Evolutionary conservation across 2,797 vertebrate species (phyloP).

Genomic region (Micrastur ruficollis): DNA sequence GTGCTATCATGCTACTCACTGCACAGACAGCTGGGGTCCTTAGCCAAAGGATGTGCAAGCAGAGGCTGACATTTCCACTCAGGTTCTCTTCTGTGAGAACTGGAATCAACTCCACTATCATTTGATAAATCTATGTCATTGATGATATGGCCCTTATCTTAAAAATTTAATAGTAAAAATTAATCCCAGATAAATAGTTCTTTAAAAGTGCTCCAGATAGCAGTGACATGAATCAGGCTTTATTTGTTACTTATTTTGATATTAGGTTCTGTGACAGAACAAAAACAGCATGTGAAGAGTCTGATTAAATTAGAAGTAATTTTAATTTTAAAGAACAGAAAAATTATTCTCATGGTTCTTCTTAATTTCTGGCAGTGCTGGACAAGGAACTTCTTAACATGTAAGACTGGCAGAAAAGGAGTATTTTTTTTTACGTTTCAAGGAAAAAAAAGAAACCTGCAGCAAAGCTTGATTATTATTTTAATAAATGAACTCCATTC

Average conservation of each 20-base stretch:
- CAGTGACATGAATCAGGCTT: background rate
- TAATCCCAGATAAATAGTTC: background rate
- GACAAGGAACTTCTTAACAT: background rate
- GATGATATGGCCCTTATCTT: background rate
- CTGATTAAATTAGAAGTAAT: constrained; percentile 1
- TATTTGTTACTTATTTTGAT: background rate
- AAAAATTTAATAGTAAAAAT: constrained; percentile 30
- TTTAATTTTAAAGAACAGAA: background rate
- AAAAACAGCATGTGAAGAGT: background rate
- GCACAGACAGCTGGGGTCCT: background rate
- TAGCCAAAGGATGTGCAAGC: background rate
- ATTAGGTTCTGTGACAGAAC: background rate
- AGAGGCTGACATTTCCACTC: background rate
- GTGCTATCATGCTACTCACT: background rate
- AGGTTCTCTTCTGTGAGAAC: background rate
- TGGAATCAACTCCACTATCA: background rate
- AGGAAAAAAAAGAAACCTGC: background rate
- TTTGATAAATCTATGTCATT: background rate
- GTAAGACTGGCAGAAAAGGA: background rate
- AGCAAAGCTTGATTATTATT: background rate
- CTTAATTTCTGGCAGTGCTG: background rate
- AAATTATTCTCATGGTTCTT: background rate
- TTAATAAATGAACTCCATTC: background rate
- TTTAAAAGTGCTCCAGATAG: background rate
- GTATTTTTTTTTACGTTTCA: background rate